Evolutionary conservation across 2,113 vertebrate genomes (phyloP).

Genomic region (Porphyrio hochstetteri): DNA sequence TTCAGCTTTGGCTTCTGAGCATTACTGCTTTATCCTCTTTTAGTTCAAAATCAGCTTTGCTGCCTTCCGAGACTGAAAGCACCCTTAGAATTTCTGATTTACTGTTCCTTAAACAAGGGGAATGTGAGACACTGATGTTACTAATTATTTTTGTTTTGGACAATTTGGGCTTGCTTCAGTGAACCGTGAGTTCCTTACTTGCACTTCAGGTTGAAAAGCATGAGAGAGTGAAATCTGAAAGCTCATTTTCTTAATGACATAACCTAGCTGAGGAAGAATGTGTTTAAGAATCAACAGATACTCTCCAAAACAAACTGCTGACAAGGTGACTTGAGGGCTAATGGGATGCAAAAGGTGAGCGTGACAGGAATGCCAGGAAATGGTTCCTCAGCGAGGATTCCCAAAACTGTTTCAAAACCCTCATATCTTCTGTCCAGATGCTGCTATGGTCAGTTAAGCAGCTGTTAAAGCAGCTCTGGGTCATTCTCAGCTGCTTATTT

Average conservation of each 20-base stretch:
- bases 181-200: neutral
- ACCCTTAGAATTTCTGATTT: neutral
- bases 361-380: neutral
- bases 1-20: neutral
- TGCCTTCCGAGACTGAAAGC: neutral
- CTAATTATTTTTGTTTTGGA: neutral
- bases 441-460: fast-evolving
- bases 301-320: neutral
- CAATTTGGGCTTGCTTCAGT: neutral
- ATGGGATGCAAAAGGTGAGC: neutral
- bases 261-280: neutral
- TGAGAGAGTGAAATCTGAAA: neutral
- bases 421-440: neutral
- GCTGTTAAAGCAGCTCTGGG: neutral
- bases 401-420: neutral
- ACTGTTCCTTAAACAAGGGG: neutral
- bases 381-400: neutral
- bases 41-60: neutral
- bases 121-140: neutral
- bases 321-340: neutral
- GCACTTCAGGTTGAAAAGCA: neutral
- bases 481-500: neutral
- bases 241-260: neutral
- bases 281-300: neutral
- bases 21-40: neutral